Conservation (phyloP, 2,113 vertebrate genomes). For the Nipponia nippon region DNA sequence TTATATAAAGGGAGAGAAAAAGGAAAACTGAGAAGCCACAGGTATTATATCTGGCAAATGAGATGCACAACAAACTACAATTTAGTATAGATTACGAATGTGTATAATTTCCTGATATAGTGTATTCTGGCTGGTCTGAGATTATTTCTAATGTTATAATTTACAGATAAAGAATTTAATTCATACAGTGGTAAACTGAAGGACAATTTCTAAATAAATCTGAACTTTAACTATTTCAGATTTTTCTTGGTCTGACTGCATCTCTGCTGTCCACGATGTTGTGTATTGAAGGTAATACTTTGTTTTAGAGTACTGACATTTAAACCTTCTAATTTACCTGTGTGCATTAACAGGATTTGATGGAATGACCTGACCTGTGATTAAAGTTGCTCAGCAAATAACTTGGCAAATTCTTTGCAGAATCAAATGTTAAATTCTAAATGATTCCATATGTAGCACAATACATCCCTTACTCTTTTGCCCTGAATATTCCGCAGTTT, state of each 20-base stretch:
- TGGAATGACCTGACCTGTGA: neutral
- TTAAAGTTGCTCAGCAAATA: neutral
- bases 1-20: neutral
- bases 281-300: neutral
- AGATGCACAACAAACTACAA: neutral
- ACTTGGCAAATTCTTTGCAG: neutral
- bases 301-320: neutral
- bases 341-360: neutral
- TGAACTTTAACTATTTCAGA: neutral
- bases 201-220: neutral
- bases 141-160: neutral
- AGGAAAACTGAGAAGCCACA: neutral
- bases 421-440: neutral
- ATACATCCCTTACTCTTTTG: neutral
- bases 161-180: neutral
- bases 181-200: neutral
- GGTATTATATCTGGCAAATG: neutral
- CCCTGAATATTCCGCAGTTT: neutral
- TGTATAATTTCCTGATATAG: neutral
- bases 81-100: neutral
- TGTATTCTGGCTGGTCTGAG: rapidly evolving
- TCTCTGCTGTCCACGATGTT: neutral
- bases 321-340: neutral
- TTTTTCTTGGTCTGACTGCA: neutral
- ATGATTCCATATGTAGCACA: neutral